phyloP scores from a whole-genome alignment of 2,113 vertebrate genomes.

The Sceloporus undulatus region DNA sequence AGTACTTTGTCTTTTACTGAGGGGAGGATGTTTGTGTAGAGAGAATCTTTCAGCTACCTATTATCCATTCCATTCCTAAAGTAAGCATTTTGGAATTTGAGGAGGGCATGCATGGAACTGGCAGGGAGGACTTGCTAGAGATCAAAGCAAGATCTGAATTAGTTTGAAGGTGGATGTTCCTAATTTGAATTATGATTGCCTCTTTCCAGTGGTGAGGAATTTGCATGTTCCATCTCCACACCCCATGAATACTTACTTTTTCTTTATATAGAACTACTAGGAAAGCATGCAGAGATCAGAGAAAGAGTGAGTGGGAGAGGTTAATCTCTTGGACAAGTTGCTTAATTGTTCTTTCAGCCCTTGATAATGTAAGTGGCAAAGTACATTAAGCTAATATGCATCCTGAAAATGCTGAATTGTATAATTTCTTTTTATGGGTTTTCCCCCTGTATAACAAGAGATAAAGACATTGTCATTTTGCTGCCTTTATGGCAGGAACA shows the following conservation, averaged over 20 bases:
- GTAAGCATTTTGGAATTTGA: not conserved
- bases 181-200: not conserved
- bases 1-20: not conserved
- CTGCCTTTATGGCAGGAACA: not conserved
- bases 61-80: not conserved
- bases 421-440: slow-evolving; percentile 1
- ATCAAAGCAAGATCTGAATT: not conserved
- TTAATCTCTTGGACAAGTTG: slow-evolving; percentile 38
- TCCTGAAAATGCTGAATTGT: slow-evolving; percentile 21
- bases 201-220: not conserved
- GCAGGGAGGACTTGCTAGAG: not conserved
- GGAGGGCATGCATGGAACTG: not conserved
- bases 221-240: not conserved
- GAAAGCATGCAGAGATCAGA: not conserved
- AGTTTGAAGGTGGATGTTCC: not conserved
- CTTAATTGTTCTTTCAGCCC: slow-evolving; percentile 27
- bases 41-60: not conserved
- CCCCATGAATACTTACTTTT: not conserved
- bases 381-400: not conserved
- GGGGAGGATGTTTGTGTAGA: not conserved
- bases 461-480: not conserved
- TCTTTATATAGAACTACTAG: not conserved
- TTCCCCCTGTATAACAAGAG: not conserved
- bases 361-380: not conserved
- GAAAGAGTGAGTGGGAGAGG: not conserved